Evolutionary conservation across 2,113 vertebrate genomes (phyloP), one percentile per base, ranked within the genome.

Genomic region (Trachemys scripta): DNA sequence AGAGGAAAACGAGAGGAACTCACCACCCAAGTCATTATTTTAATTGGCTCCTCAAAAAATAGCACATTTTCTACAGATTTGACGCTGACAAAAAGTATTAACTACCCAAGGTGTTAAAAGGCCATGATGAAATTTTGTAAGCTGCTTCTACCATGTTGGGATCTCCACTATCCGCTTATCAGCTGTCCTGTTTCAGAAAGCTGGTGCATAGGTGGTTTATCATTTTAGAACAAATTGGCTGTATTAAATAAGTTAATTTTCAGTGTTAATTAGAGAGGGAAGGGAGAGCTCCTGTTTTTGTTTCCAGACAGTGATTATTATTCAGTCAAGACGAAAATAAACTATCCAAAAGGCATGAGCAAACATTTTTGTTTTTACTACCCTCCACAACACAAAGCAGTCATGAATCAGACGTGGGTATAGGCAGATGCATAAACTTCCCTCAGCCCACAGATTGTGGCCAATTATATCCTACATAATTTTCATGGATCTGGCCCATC

Each of bases 31-130:
- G 97, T 92, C 94, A 94, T 98, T 97, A 91, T 94, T 98, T 98
- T 98, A 98, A 98, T 97, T 97, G 94, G 92, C 76, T 98, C 86
- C 93, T 97, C 89, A 92, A 95, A 96, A 96, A 89, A 89, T 80
- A 97, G 87, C 90, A 86, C 89, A 90, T 96, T 97, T 95, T 89
- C 89, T 90, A 89, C 85, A 76, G 49, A 95, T 93, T n/a, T 79
- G 42, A 97, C 83, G 92, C 87, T 96, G 92, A 88, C 95, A 96
- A 88, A 94, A 89, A 79, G 84, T 75, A 96, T 65, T 87, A 94
- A 88, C 85, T 91, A 95, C 97, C 87, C 82, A 91, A 96, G 94
- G 96, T 54, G 94, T 85, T 94, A 59, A 96, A 93, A 81, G 96
- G 94, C 57, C 96, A 89, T 24, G 85, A 94, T 90, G 95, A 97